Evolutionary conservation across 2,797 vertebrate genomes (phyloP), one percentile per base, ranked within the genome.

Genomic region (Trachops cirrhosus): DNA sequence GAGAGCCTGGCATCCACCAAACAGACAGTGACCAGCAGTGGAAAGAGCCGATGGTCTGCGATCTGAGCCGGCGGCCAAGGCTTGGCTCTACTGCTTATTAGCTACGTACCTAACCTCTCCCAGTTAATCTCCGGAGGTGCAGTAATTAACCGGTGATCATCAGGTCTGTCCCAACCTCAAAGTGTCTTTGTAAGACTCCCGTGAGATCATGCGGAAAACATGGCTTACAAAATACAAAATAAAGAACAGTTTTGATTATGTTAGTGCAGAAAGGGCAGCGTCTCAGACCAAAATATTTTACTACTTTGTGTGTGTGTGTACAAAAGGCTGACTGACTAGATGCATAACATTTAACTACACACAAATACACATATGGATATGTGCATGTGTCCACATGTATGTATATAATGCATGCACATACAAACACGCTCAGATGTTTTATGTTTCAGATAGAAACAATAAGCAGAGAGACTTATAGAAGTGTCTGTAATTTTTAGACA

Each of bases 41-140:
- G 57, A 16, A 10, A 15, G 12, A 75, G 62, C 64, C 9, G 0
- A 1, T 9, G 18, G 15, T 73, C 74, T 64, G 18, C 0, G 80
- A 37, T 9, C 7, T 24, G 29, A 78, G n/a, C 2, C 6, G 0
- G 0, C 19, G 16, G 3, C 24, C 26, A 48, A 10, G n/a, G 16
- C 5, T 11, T n/a, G 12, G 32, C 2, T 77, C 48, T 19, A 0
- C 0, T 1, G 0, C 34, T 82, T 18, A 9, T 37, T 77, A 41
- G 5, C 11, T n/a, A 26, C 0, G 1, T 19, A 2, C 2, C 0
- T 4, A 50, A 85, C 32, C 64, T 29, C 32, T 93, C 73, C n/a
- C n/a, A 50, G 19, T 80, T 84, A n/a, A 44, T 41, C 26, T 84
- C 39, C 62, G 64, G 54, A 68, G 1, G 6, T 6, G 10, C 1